Percentiles rank a stretch among this genome's conserved stretches.
Evolutionary conservation across 2,888 invertebrate species (phyloP).

Genomic region (Aleiodes testaceus): DNA sequence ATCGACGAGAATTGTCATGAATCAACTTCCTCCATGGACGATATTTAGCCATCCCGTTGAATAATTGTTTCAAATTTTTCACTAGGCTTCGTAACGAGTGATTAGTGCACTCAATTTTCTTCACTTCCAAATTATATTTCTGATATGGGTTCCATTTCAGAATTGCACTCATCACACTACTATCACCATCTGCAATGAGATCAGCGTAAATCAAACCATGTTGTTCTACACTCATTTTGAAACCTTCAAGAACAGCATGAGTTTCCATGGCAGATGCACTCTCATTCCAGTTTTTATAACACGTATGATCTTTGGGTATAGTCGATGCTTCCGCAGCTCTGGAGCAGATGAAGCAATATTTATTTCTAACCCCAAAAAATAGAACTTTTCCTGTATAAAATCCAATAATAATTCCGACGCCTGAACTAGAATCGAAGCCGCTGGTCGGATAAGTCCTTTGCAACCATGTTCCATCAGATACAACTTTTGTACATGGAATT

Average conservation of each 20-base stretch:
- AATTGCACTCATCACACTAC: conserved; percentile 43
- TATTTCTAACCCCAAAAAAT: conserved; percentile 57
- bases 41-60: background rate
- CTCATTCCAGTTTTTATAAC: conserved; percentile 57
- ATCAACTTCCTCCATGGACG: background rate
- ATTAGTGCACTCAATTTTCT: conserved; percentile 48
- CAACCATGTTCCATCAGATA: conserved; percentile 52
- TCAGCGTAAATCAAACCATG: conserved; percentile 45
- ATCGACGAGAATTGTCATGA: background rate
- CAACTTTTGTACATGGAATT: conserved; percentile 47
- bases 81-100: conserved; percentile 43
- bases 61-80: conserved; percentile 19
- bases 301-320: conserved; percentile 30
- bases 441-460: conserved; percentile 49
- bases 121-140: conserved; percentile 32
- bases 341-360: conserved; percentile 54
- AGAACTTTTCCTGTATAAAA: conserved; percentile 51
- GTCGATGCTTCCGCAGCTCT: conserved; percentile 21
- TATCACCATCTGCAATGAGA: conserved; percentile 45
- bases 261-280: conserved; percentile 58
- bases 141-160: conserved; percentile 41
- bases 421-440: conserved; percentile 50
- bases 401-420: conserved; percentile 50
- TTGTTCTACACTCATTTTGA: conserved; percentile 44
- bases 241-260: conserved; percentile 49